Evolutionary conservation across 2,888 invertebrate genomes (phyloP), one percentile per base, ranked within the genome.

Genomic region (Acleris emargana): DNA sequence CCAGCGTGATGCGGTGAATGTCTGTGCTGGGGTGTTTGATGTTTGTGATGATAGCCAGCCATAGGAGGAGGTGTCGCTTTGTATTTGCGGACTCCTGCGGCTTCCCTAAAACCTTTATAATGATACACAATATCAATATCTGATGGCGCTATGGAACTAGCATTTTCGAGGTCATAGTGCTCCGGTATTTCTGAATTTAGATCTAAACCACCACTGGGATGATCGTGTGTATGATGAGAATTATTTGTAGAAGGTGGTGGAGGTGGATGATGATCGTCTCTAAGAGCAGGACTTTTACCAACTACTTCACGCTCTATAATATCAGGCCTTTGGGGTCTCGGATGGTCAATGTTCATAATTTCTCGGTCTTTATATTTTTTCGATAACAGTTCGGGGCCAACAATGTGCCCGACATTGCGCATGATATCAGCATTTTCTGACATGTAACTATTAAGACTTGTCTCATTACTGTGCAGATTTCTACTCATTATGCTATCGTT

Each of bases 91-190:
- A 96, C 95, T 1, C 97, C 97, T 2, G 94, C 95, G 54, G 95
- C 96, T 88, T 98, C 97, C 28, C 98, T 94, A 83, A 97, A 98
- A 13, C 97, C 97, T 91, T 98, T 98, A 82, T 99, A 99, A 84
- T 99, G 99, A 78, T 98, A 98, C 13, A 98, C 97, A 70, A 99
- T 97, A 81, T 99, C 99, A 72, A 98, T 98, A 82, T 99, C 99
- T 2, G 98, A 98, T 0, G 99, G 99, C 0, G 99, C 99, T 73
- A 99, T 99, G 0, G 98, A 98, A 84, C 98, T 98, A 1, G 99
- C 98, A 87, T 99, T 99, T 90, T 99, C 99, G 69, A 99, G 93
- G 83, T 99, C 99, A 81, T 99, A 99, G 83, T 98, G 98, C 82
- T 98, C 98, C 0, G 98, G 97, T 69, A 95, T 93, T 80, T 97